Evolutionary conservation across 2,113 vertebrate species (phyloP).

Genomic region (Ginglymostoma cirratum): DNA sequence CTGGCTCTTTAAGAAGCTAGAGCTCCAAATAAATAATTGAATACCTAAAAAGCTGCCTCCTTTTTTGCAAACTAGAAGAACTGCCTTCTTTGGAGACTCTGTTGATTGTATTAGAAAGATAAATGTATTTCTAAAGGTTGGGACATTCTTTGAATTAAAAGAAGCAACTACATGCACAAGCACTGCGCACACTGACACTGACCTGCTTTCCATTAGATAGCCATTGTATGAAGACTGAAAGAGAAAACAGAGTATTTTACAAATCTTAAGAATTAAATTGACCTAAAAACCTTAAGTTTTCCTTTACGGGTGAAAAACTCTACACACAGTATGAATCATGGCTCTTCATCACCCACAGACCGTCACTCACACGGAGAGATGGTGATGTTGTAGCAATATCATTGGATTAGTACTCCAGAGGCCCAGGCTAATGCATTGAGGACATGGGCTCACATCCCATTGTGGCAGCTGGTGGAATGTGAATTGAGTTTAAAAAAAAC

Average conservation of each 20-base stretch:
- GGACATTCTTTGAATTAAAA: conserved; percentile 11
- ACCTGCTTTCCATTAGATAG: conserved; percentile 95
- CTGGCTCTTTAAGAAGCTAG: conserved; percentile 41
- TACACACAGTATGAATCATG: background rate
- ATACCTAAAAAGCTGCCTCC: conserved; percentile 93
- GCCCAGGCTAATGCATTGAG: too few relatives aligned
- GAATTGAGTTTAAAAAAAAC: too few relatives aligned
- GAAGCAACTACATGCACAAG: background rate
- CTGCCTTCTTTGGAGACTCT: conserved; percentile 88
- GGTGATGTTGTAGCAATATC: too few relatives aligned
- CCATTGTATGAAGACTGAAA: conserved; percentile 93
- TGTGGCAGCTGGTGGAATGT: too few relatives aligned
- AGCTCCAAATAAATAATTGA: conserved; percentile 27
- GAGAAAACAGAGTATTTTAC: conserved; percentile 46
- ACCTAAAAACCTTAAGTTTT: background rate
- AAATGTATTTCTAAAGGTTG: conserved; percentile 44
- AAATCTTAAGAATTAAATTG: background rate
- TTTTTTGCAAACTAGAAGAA: conserved; percentile 85
- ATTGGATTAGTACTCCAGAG: too few relatives aligned
- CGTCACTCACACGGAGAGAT: background rate
- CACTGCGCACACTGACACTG: conserved; percentile 48
- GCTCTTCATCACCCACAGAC: background rate
- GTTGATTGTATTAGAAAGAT: conserved; percentile 74
- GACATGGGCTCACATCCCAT: too few relatives aligned
- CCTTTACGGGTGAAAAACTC: background rate